Evolutionary conservation across 37 sponge, comb jelly and placozoan genomes (phyloP), one percentile per base, ranked within the genome.

Genomic region (Crambe crambe): DNA sequence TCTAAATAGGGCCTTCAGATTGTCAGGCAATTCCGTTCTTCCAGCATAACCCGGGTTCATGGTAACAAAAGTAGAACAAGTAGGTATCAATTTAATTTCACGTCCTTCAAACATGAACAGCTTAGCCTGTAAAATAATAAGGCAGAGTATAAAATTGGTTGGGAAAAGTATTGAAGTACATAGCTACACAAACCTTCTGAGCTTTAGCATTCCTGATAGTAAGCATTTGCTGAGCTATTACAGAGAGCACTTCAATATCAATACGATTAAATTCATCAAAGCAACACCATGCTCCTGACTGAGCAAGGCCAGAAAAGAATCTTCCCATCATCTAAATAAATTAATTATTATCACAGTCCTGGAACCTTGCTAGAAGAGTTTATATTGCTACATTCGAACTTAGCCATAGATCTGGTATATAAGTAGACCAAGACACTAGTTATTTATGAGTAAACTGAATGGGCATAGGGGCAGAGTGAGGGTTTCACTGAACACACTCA

Each of bases 31-130:
- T 71, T 98, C 99, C 44, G 99, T 98, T 23, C 99, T 80, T 17
- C 99, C 99, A 42, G 99, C 99, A 75, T 98, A 98, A 54, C 99
- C 99, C 29, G 99, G 99, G 68, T 98, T 98, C 99, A 98, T 98
- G 42, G 99, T 98, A 81, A 98, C 84, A 85, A 98, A 98, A n/a
- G 82, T 88, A 18, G 99, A 89, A 80, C 99, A 98, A 2, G 94
- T 94, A 25, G 74, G 73, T 17, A 89, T 83, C 70, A 98, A 80
- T 74, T 98, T 98, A 73, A 98, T 93, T 84, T 98, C 99, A 6
- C 94, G 80, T 3, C 99, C 99, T 72, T 98, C 99, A 90, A 98
- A 98, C 92, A 91, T 76, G 81, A 98, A 98, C 73, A 81, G 43
- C 68, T 92, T 81, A 41, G 79, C 78, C 92, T 91, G 56, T 17